Base-by-base conservation (phyloP, 2,888 invertebrate species). In the Diogma glabrata region DNA sequence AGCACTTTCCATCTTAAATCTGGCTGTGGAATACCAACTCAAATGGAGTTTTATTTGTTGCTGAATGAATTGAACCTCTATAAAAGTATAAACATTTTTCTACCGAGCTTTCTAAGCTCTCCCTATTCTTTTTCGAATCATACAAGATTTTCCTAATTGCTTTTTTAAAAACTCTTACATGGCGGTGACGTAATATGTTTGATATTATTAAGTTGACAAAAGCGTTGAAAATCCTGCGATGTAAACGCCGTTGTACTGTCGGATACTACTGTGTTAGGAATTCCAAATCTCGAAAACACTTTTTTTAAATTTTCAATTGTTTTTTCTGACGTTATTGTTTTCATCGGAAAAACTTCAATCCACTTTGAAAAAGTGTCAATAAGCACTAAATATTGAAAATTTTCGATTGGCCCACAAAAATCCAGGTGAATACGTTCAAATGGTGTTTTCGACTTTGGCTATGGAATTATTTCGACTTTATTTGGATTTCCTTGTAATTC, bases 191-290 rank as follows among this genome's bases (percentile, higher is more conserved):
- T 53, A 9, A 53, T 47, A 46, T 55, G 57, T 22, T 52, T 45
- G 28, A 58, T 59, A 12, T 55, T 47, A 51, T 56, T 58, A 24
- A 46, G 46, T 40, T 47, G 30, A 38, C 53, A 38, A 55, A 60
- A 59, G 26, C 8, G 17, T 50, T 52, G 26, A 46, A 56, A 57
- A 10, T 54, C 53, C 23, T 36, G 46, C 7, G 54, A 53, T 26
- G 51, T 55, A 50, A 57, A 57, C 20, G 55, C 53, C n/a, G 56
- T 56, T 14, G 56, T 58, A 54, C 56, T 55, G 46, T 58, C 58
- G 14, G 57, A 54, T 6, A 56, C 28, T 14, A 57, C 28, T 26
- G 26, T 50, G 26, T 51, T 47, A 26, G 57, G 60, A 28, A 59
- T 52, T 22, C 57, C 57, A 52, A 55, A 53, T 26, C 54, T 48